Base-by-base conservation (phyloP, 2,888 invertebrate genomes). In the Protonemura montana region DNA sequence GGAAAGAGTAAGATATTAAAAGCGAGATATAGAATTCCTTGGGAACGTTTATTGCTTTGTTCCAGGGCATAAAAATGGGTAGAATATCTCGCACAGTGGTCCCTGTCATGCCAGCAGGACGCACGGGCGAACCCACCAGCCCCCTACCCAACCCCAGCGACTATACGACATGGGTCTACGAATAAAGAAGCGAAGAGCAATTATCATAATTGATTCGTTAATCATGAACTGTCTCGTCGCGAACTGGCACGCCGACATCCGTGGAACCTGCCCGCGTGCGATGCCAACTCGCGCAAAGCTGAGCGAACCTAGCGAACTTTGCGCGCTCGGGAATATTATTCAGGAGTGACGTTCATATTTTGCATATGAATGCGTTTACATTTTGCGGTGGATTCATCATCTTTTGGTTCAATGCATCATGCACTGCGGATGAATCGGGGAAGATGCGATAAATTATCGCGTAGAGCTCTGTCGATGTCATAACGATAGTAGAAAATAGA, bases 151-250 rank as follows among this genome's bases (percentile, higher is more conserved):
- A 35, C 35, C 35, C 35, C 35, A 10, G 5, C 35, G 35, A 35
- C 5, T 35, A 35, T 35, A 35, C 10, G n/a, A 35, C 10, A 35
- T 10, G 35, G 35, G 6, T 59, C 59, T 21, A 21, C 16, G 59
- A 59, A 59, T 59, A 59, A 59, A 59, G 59, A 59, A 59, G 16
- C 59, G 59, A 21, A 21, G 59, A 59, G 59, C 59, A 59, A 59
- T 59, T 59, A 59, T 59, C 16, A 59, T 59, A 59, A 59, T 59
- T 59, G 59, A 59, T 59, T 59, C 59, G 59, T 59, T 59, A 59
- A 59, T 59, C 59, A 59, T 59, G 59, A 59, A 59, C 59, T 3
- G 59, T 59, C 59, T 59, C 59, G 59, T 59, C 59, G 59, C 59
- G 13, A 59, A 1, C 59, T 21, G 59, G 59, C 21, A 59, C 10